Base-by-base conservation (phyloP, 2,888 invertebrate genomes). In the Tetrapedia diversipes region DNA sequence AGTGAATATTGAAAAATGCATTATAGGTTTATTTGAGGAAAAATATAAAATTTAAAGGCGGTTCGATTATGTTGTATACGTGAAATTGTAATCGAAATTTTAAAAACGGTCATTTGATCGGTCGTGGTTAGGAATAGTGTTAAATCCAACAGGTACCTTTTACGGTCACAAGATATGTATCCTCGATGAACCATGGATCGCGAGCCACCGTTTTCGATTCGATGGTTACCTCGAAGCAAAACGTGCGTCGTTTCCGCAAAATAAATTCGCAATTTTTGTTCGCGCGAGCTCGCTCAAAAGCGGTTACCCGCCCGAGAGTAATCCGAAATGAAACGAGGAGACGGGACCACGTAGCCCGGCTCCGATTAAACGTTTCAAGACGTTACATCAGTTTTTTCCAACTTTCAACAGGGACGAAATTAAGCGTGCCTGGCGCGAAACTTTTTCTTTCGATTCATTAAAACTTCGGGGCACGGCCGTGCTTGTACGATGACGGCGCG, bases 391-490 rank as follows among this genome's bases (percentile, higher is more conserved):
- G 73, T 57, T 63, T 54, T 39, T 32, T 32, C 8, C 63, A 67
- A 56, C 60, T 68, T 83, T 80, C 75, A 67, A 73, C 73, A 37
- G 24, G 64, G 69, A 76, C 64, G 77, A 68, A 80, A 76, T 84
- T 78, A 78, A 82, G 73, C 82, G 41, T 66, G 71, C 66, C 73
- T n/a, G 1, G 45, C 34, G 45, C 57, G 45, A 41, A 80, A 75
- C 75, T 84, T 82, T 78, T 84, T 84, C 80, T 80, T 84, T 78
- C 77, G 73, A 84, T 84, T 84, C 83, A 78, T 84, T 84, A 80
- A 84, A 84, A 83, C 70, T 83, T 83, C 65, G 53, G 59, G 59
- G 51, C 45, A 32, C 60, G 49, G 53, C 57, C 69, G 51, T 67
- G 83, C n/a, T 78, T 75, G 80, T 63, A 71, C 51, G 66, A 66